Conservation (phyloP, 1,140 invertebrate species). For the Tachypleus tridentatus region DNA sequence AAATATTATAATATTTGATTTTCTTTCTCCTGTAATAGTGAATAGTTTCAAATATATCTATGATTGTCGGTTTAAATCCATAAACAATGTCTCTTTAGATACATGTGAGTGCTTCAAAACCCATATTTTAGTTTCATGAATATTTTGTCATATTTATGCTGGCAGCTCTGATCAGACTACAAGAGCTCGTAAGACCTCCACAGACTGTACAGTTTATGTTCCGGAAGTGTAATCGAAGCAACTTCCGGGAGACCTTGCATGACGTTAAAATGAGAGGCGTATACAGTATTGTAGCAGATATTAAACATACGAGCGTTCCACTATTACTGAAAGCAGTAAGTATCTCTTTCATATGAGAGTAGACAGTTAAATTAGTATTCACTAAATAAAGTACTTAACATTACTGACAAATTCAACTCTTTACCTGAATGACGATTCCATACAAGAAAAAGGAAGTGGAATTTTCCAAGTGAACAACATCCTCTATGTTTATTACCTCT, state of each 20-base stretch:
- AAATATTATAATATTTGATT: too few species aligned
- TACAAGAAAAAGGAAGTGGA: too few species aligned
- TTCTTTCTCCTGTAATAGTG: too few species aligned
- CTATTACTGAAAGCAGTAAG: conserved; percentile 70
- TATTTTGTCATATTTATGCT: conserved; percentile 15
- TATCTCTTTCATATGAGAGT: conserved; percentile 15
- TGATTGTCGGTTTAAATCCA: too few species aligned
- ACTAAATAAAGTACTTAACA: too few species aligned
- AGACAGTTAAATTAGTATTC: too few species aligned
- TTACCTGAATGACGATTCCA: too few species aligned
- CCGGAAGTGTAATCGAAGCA: conserved; percentile 54
- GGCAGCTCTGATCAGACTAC: conserved; percentile 74
- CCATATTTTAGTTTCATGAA: neutral
- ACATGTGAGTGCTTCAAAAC: neutral
- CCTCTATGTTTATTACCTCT: too few species aligned
- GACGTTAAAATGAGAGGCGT: conserved; percentile 70
- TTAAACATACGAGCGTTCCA: conserved; percentile 58
- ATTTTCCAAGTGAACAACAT: too few species aligned
- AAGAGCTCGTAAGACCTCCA: conserved; percentile 61
- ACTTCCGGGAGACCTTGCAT: conserved; percentile 62
- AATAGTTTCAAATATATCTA: too few species aligned
- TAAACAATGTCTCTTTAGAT: too few species aligned
- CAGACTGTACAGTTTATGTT: conserved; percentile 59
- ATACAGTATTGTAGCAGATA: conserved; percentile 71
- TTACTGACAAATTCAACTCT: too few species aligned